Evolutionary conservation across 2,888 invertebrate species (phyloP).

Genomic region (Galeruca laticollis): DNA sequence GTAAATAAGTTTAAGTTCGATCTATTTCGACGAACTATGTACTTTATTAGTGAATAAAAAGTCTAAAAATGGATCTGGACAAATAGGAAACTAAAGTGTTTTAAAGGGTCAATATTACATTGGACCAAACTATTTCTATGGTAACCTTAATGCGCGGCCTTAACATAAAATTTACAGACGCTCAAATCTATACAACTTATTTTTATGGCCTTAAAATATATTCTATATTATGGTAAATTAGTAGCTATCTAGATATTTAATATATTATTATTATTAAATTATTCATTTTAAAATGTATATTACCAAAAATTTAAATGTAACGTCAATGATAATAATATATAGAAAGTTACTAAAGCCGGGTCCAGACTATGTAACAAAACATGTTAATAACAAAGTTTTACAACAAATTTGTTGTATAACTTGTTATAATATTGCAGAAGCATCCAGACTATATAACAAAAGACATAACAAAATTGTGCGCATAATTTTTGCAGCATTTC

Average conservation of each 20-base stretch:
- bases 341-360: too few relatives aligned
- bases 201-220: conserved; percentile 11
- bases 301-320: background rate
- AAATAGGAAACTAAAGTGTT: conserved; percentile 27
- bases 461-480: too few relatives aligned
- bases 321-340: too few relatives aligned
- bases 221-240: background rate
- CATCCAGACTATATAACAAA: too few relatives aligned
- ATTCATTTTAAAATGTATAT: background rate
- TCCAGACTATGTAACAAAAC: too few relatives aligned
- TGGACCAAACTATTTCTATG: conserved; percentile 20
- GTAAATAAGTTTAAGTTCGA: background rate
- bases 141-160: conserved; percentile 18
- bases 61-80: conserved; percentile 7
- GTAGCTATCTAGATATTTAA: background rate
- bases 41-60: conserved; percentile 8
- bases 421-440: too few relatives aligned
- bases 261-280: conserved; percentile 1
- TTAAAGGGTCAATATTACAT: conserved; percentile 22
- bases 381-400: too few relatives aligned
- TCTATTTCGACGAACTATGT: background rate
- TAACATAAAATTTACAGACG: conserved; percentile 21
- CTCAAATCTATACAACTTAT: conserved; percentile 28
- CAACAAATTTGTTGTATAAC: too few relatives aligned
- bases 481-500: too few relatives aligned